Conservation (phyloP, 2,797 vertebrate species). For the Chelon auratus region DNA sequence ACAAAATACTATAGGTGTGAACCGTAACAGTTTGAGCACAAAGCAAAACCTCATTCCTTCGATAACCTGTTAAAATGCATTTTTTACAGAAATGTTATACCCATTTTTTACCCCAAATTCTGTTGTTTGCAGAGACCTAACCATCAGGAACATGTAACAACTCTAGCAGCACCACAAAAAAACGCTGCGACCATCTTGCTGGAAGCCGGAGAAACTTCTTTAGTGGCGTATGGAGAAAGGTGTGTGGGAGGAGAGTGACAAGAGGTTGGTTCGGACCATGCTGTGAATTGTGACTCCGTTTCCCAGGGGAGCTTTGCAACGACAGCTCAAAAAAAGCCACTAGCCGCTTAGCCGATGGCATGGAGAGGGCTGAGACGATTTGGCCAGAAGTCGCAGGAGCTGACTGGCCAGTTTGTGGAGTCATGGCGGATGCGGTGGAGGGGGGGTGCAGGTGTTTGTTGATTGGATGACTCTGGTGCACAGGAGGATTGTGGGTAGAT, state of each 20-base stretch:
- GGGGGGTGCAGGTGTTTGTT: conserved; percentile 82
- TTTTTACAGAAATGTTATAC: not conserved
- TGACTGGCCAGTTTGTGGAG: conserved; percentile 73
- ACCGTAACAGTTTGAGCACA: not conserved
- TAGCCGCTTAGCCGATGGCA: conserved; percentile 75
- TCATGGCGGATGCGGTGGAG: conserved; percentile 80
- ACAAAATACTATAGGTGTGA: too few species aligned
- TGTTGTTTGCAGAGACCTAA: conserved; percentile 11
- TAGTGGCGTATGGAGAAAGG: conserved; percentile 79
- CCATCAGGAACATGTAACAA: conserved; percentile 16
- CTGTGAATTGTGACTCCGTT: conserved; percentile 80
- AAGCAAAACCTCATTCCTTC: not conserved
- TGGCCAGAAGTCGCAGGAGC: conserved; percentile 75
- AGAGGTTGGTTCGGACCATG: conserved; percentile 79
- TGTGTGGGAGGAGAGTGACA: conserved; percentile 79
- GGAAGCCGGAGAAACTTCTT: conserved; percentile 84
- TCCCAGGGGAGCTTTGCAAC: conserved; percentile 72
- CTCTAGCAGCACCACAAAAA: conserved; percentile 30
- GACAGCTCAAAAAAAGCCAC: conserved; percentile 72
- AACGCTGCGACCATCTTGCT: conserved; percentile 53
- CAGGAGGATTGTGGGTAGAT: conserved; percentile 84
- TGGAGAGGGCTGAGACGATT: conserved; percentile 71
- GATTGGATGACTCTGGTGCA: conserved; percentile 84
- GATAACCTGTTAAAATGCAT: not conserved
- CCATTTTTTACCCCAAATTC: not conserved